Base-by-base conservation (phyloP, 2,113 vertebrate genomes). In the Syngnathus scovelli region DNA sequence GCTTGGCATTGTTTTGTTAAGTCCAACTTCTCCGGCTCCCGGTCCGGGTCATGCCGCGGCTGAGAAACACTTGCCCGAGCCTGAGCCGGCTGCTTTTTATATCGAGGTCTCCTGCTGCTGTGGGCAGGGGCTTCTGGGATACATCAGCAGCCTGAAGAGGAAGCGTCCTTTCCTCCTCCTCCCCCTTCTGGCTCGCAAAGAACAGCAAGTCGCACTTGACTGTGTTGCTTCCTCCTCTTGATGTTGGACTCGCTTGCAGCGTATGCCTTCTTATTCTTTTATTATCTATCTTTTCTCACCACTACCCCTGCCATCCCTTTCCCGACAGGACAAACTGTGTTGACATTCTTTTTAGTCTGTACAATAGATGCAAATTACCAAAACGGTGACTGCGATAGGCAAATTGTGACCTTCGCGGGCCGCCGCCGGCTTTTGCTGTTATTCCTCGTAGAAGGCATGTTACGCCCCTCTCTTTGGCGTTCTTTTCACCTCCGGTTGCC, bases 1-100 rank as follows among this genome's bases (percentile, higher is more conserved):
- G 93, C 87, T 86, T 91, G 77, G 81, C 93, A 93, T 90, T 72
- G 92, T 93, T 79, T 83, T 93, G 81, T 82, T 91, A 85, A 77
- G 67, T 6, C 63, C 84, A 1, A 68, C 43, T 76, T 77, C 83
- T 59, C 44, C 15, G 75, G 72, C 71, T 86, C 91, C 89, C 67
- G 83, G 87, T 83, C 69, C 77, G 81, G 72, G 46, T 85, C 93
- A 87, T 89, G 77, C 82, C 78, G 82, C 70, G 38, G 72, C 73
- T 51, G 90, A 78, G 69, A 85, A 67, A 76, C 70, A 61, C 82
- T 93, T 66, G 76, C 75, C 90, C 79, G 77, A 82, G 74, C 89
- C 80, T 77, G 83, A 52, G 58, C 66, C 7, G 58, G 0, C 1
- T 2, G 72, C 78, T 78, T 80, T 89, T 83, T 87, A 88, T 79